Base-by-base conservation (phyloP, 2,888 invertebrate genomes). In the Agrotis puta region DNA sequence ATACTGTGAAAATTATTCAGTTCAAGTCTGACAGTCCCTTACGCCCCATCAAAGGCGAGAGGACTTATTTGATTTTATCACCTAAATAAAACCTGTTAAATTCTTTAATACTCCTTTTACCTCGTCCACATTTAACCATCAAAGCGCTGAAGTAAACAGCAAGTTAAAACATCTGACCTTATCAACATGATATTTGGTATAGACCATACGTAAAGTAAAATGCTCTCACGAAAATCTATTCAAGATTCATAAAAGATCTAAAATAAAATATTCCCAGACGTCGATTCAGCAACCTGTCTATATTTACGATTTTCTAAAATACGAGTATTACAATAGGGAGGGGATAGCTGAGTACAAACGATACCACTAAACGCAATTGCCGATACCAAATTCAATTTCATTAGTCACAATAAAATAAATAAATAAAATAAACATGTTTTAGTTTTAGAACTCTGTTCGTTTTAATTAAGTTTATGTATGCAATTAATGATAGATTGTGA, bases 301-400 rank as follows among this genome's bases (percentile, higher is more conserved):
- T 74, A 66, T 50, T 61, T 50, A 61, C 3, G 20, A 45, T 48
- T 53, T 51, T 64, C 13, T 22, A 47, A 50, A 70, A 70, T 63
- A n/a, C n/a, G n/a, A n/a, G n/a, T n/a, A 51, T 51, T 47, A 24
- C 4, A 58, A 47, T 45, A 72, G 24, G 27, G 64, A 9, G 14
- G 64, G 47, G 24, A 27, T 1, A 13, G 20, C 27, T 20, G 33
- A 20, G 13, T 64, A n/a, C 7, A 13, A 43, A n/a, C 0, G 56
- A 50, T 59, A 59, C 66, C 59, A 33, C 16, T 48, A 7, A 5
- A 45, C 48, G 14, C 20, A 6, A 14, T 50, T 20, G 16, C 14
- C n/a, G 66, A 54, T 66, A 74, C 61, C 39, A 47, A 61, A 66
- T 61, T 56, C 65, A 27, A 66, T 56, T 50, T 74, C 48, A 66